Evolutionary conservation across 2,797 vertebrate species (phyloP).

Genomic region (Parambassis ranga): DNA sequence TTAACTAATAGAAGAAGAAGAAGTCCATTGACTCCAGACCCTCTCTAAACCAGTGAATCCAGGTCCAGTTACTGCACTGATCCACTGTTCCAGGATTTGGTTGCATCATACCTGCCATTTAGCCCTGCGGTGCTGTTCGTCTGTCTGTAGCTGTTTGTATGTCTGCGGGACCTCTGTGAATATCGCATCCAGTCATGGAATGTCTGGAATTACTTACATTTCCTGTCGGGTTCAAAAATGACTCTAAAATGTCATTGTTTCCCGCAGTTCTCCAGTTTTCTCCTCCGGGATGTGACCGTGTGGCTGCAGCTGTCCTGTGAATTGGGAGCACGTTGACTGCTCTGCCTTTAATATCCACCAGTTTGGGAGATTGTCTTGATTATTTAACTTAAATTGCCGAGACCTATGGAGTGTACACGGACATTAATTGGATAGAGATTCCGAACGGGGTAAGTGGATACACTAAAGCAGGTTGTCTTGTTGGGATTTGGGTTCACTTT

Average conservation of each 20-base stretch:
- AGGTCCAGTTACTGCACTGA: slow-evolving; percentile 22
- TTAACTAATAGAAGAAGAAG: no score
- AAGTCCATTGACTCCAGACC: slow-evolving; percentile 4
- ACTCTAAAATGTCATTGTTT: slow-evolving; percentile 21
- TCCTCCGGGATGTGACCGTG: slow-evolving; percentile 54
- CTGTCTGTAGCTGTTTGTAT: slow-evolving; percentile 46
- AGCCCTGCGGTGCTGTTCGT: slow-evolving; percentile 50
- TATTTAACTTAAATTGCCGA: not conserved
- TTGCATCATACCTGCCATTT: slow-evolving; percentile 54
- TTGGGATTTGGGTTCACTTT: slow-evolving; percentile 1
- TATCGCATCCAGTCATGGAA: slow-evolving; percentile 31
- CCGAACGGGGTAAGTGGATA: slow-evolving; percentile 54
- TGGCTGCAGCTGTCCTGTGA: slow-evolving; percentile 72
- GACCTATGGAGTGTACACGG: slow-evolving; percentile 65
- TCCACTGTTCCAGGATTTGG: slow-evolving; percentile 50
- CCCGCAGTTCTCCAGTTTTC: slow-evolving; percentile 26
- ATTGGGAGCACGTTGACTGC: slow-evolving; percentile 67
- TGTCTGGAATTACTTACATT: not conserved
- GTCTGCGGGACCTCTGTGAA: slow-evolving; percentile 32
- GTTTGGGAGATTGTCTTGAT: slow-evolving; percentile 2
- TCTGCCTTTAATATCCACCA: slow-evolving; percentile 24
- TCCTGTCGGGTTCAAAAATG: not conserved
- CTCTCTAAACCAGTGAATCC: slow-evolving; percentile 14
- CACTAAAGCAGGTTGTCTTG: not conserved
- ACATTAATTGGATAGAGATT: slow-evolving; percentile 29